phyloP scores from a whole-genome alignment of 2,797 vertebrate species.

The Sebastes trivittatus region DNA sequence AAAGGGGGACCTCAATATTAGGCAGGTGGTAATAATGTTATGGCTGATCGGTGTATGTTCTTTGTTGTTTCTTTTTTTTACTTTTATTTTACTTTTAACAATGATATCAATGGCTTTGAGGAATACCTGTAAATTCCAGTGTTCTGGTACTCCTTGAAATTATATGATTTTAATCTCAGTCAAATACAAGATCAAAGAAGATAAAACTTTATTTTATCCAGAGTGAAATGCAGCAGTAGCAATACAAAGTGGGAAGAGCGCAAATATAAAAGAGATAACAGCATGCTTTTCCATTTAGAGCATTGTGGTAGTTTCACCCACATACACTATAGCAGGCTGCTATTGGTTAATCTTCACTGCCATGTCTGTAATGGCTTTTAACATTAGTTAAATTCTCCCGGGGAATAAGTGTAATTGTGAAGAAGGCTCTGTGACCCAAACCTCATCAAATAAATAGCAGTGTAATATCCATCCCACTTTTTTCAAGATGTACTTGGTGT shows the following conservation, averaged over 20 bases:
- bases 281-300: neutral
- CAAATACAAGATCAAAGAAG: neutral
- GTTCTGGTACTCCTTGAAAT: neutral
- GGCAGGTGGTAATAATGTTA: too few relatives aligned
- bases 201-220: neutral
- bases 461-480: neutral
- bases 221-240: neutral
- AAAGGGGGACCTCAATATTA: too few relatives aligned
- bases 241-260: neutral
- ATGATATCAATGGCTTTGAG: neutral
- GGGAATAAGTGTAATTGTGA: neutral
- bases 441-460: neutral
- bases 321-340: neutral
- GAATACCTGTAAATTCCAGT: neutral
- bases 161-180: neutral
- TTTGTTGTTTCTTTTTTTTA: neutral
- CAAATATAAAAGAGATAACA: neutral
- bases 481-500: neutral
- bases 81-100: neutral
- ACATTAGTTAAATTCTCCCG: neutral
- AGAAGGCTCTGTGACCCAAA: neutral
- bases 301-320: neutral
- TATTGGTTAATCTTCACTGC: neutral
- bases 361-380: neutral
- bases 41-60: too few relatives aligned